These are phyloP conservation scores for Brachyptera putata DNA, from an alignment of 2,888 invertebrate species.

Conservation along the genomic window DNA sequence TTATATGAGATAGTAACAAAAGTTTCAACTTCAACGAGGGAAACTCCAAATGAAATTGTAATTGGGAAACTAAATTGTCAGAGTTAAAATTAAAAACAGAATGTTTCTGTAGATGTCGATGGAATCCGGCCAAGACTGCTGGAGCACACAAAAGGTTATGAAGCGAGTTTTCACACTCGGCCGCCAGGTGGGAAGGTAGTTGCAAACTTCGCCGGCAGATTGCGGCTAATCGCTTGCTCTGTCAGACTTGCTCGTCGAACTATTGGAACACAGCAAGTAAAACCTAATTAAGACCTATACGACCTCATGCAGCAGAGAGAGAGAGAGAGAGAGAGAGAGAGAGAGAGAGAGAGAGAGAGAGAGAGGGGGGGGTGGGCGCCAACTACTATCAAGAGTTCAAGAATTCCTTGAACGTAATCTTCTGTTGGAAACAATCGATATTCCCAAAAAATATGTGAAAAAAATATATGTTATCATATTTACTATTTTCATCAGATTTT, in stretches of 20 bases:
- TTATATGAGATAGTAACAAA: not conserved
- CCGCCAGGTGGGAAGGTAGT: slow-evolving; percentile 20
- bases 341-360: too few species aligned
- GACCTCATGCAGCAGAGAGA: too few species aligned
- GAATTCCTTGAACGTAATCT: too few species aligned
- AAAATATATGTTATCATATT: too few species aligned
- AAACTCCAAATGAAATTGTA: not conserved
- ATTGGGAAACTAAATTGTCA: slow-evolving; percentile 15
- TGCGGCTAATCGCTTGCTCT: slow-evolving; percentile 4
- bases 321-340: too few species aligned
- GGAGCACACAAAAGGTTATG: not conserved
- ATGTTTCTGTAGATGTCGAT: too few species aligned
- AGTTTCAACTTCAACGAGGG: slow-evolving; percentile 6
- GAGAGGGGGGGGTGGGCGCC: too few species aligned
- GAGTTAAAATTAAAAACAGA: not conserved
- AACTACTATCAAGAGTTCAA: too few species aligned
- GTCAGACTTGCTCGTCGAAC: not conserved
- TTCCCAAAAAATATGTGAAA: too few species aligned
- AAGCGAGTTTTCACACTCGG: slow-evolving; percentile 9
- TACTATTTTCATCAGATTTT: too few species aligned
- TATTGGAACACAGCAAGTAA: not conserved
- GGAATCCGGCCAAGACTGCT: slow-evolving; percentile 9
- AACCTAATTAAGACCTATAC: slow-evolving; percentile 17
- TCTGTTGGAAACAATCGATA: too few species aligned
- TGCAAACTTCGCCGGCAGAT: not conserved